Evolutionary conservation across 2,888 invertebrate genomes (phyloP).

Genomic region (Baronia brevicornis): DNA sequence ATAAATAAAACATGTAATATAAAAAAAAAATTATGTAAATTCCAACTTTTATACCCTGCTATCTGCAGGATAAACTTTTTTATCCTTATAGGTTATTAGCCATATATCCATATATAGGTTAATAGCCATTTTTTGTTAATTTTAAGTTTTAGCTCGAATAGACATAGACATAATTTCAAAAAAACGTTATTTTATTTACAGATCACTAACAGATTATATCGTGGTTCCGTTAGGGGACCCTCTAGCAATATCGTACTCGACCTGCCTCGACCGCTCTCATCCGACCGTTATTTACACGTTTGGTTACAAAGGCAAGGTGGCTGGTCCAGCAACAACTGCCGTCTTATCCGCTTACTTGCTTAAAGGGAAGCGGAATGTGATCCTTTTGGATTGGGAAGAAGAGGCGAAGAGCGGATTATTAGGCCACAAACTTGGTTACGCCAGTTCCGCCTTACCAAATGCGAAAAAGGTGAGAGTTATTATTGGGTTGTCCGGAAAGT

Average conservation of each 20-base stretch:
- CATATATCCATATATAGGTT: no score
- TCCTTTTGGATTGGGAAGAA: slow-evolving; percentile 62
- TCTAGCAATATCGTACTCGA: slow-evolving; percentile 26
- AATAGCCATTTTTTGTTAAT: no score
- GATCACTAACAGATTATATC: slow-evolving; percentile 40
- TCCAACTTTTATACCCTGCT: no score
- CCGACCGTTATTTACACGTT: slow-evolving; percentile 60
- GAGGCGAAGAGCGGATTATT: slow-evolving; percentile 52
- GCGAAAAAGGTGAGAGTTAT: slow-evolving; percentile 54
- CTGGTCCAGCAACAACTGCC: slow-evolving; percentile 56
- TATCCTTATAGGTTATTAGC: no score
- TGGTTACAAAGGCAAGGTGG: slow-evolving; percentile 48
- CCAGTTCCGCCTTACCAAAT: slow-evolving; percentile 39
- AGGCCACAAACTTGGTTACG: slow-evolving; percentile 51
- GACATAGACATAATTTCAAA: no score
- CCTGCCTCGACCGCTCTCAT: slow-evolving; percentile 41
- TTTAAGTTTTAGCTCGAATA: no score
- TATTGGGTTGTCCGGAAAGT: no score
- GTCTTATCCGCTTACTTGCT: slow-evolving; percentile 47
- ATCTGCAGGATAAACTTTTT: no score
- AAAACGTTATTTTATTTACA: slow-evolving; percentile 24
- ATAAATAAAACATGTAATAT: no score
- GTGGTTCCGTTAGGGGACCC: slow-evolving; percentile 37
- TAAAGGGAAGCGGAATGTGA: slow-evolving; percentile 52
- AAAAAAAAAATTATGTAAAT: no score